Conservation (phyloP, 2,888 invertebrate genomes). For the Loripinus fragilis region DNA sequence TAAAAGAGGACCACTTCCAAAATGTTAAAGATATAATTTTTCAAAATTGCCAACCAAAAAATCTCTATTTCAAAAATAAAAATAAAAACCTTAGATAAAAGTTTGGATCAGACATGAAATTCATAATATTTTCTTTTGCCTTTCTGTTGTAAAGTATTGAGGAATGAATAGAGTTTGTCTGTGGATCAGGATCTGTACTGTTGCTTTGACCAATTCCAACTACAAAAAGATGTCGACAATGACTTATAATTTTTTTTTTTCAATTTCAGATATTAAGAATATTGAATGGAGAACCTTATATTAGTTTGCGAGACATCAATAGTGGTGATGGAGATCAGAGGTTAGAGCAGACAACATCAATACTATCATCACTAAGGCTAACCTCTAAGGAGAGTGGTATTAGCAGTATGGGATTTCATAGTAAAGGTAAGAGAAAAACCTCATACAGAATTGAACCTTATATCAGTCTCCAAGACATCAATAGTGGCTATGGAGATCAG, state of each 20-base stretch:
- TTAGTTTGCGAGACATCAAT: constrained; percentile 32
- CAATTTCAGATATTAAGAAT: constrained; percentile 66
- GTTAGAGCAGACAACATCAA: constrained; percentile 37
- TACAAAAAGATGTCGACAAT: too few species aligned
- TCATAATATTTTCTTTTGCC: too few species aligned
- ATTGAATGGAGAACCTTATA: constrained; percentile 71
- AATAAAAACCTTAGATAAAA: too few species aligned
- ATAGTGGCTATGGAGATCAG: constrained; percentile 21
- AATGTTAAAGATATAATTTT: too few species aligned
- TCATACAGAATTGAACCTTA: constrained; percentile 53
- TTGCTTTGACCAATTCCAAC: too few species aligned
- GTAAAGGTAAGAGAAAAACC: constrained; percentile 25
- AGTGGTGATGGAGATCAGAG: constrained; percentile 21
- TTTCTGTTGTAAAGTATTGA: too few species aligned
- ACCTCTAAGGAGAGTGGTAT: constrained; percentile 55
- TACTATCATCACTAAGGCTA: constrained; percentile 28
- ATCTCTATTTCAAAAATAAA: too few species aligned
- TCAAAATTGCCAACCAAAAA: too few species aligned
- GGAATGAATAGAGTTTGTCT: too few species aligned
- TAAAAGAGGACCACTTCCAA: too few species aligned
- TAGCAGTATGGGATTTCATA: constrained; percentile 41
- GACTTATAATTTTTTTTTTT: neutral
- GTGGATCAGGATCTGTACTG: too few species aligned
- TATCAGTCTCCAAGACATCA: constrained; percentile 34
- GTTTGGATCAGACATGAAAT: too few species aligned